Conservation (phyloP, 2,797 vertebrate genomes). For the Todus mexicanus region DNA sequence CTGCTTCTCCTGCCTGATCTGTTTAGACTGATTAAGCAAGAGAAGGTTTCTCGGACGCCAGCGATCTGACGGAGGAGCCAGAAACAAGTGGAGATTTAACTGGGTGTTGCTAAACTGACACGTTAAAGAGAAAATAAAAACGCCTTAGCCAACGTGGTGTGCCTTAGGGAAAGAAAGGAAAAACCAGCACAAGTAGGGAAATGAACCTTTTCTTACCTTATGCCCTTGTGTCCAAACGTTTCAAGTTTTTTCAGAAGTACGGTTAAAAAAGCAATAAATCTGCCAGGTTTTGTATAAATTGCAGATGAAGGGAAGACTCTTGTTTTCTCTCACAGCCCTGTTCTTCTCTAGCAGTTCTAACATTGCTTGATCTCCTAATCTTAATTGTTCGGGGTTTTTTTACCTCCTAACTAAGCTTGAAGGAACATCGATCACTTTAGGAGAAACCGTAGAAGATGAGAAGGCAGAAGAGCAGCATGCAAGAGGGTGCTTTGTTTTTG, state of each 20-base stretch:
- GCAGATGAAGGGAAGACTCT: neutral
- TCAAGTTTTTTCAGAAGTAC: neutral
- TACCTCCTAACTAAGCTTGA: neutral
- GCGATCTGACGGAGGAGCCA: neutral
- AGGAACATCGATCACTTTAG: neutral
- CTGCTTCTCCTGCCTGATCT: neutral
- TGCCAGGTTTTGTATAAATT: neutral
- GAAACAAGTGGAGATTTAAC: neutral
- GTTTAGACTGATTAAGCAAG: neutral
- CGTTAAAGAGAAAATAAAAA: neutral
- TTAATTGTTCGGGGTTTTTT: neutral
- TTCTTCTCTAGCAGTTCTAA: neutral
- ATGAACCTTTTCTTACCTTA: neutral
- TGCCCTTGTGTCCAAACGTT: neutral
- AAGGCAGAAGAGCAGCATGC: neutral
- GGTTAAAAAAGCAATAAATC: neutral
- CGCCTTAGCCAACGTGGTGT: neutral
- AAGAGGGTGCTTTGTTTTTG: neutral
- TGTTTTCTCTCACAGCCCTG: neutral
- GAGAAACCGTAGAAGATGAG: neutral
- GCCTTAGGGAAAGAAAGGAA: neutral
- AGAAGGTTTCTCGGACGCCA: neutral
- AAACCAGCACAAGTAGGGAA: neutral
- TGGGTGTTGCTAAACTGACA: neutral
- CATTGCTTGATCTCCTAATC: neutral